phyloP scores from a whole-genome alignment of 2,888 invertebrate species.

The Chirona hameri region DNA sequence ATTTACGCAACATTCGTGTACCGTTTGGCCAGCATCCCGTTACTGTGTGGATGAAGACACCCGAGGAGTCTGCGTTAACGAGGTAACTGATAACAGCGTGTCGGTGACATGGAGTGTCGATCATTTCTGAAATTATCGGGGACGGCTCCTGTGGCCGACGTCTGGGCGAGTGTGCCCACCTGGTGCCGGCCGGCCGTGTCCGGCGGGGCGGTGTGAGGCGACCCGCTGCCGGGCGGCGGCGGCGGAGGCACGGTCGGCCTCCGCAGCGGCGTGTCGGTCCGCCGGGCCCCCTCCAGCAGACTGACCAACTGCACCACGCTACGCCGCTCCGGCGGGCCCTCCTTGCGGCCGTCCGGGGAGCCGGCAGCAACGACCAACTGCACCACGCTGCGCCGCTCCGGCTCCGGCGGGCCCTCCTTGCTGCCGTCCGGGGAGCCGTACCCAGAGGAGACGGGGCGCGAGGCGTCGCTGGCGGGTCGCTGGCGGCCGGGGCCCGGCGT shows the following conservation, averaged over 20 bases:
- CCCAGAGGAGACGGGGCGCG: not conserved
- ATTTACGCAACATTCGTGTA: too few relatives aligned
- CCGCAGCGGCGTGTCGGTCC: not conserved
- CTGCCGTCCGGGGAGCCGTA: slow-evolving; percentile 3
- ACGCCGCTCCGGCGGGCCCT: not conserved
- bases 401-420: not conserved
- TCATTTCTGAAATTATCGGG: too few relatives aligned
- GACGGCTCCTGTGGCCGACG: too few relatives aligned
- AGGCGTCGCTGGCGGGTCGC: not conserved
- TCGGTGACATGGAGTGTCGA: too few relatives aligned
- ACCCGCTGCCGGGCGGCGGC: not conserved
- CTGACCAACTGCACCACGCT: slow-evolving; percentile 5
- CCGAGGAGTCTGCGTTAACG: too few relatives aligned
- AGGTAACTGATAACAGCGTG: too few relatives aligned
- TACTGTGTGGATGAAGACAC: too few relatives aligned
- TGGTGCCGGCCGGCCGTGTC: too few relatives aligned
- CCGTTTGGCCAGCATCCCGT: too few relatives aligned
- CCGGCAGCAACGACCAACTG: too few relatives aligned
- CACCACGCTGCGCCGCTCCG: not conserved
- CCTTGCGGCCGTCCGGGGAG: slow-evolving; percentile 2
- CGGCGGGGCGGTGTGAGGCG: too few relatives aligned
- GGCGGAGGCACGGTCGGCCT: not conserved
- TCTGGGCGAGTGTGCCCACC: too few relatives aligned
- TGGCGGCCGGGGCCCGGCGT: not conserved
- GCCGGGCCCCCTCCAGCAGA: not conserved